Percentiles rank a stretch among this genome's conserved stretches.
Conservation (phyloP, 2,888 invertebrate species). For the Acanthosepion lycidas region DNA sequence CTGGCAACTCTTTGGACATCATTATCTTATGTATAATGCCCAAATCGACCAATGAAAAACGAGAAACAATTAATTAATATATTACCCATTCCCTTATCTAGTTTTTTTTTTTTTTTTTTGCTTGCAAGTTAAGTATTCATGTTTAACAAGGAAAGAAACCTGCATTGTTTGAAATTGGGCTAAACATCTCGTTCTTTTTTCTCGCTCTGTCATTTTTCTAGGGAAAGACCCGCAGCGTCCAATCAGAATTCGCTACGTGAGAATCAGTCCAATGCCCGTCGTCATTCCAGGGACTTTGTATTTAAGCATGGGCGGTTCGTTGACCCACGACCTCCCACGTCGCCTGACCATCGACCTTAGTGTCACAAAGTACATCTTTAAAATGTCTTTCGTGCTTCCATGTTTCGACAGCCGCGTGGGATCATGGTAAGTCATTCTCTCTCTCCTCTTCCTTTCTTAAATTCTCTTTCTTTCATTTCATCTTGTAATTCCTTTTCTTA, state of each 20-base stretch:
- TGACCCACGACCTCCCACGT: conserved; percentile 65
- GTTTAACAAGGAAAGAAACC: background rate
- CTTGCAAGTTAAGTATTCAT: background rate
- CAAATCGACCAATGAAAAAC: too few relatives aligned
- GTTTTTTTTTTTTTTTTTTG: too few relatives aligned
- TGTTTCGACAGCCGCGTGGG: conserved; percentile 67
- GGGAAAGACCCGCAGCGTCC: conserved; percentile 62
- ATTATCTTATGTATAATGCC: too few relatives aligned
- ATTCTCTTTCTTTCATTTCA: too few relatives aligned
- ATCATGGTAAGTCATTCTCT: conserved; percentile 66
- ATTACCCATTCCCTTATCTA: too few relatives aligned
- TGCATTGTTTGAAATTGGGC: background rate
- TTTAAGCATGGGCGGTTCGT: conserved; percentile 65
- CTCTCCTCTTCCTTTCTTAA: background rate
- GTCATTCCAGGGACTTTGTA: conserved; percentile 68
- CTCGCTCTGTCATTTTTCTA: conserved; percentile 52
- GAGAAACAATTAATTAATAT: too few relatives aligned
- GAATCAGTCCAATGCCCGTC: conserved; percentile 67
- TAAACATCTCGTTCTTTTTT: background rate
- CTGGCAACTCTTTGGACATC: too few relatives aligned
- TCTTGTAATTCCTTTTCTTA: background rate
- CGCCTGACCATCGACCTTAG: conserved; percentile 65
- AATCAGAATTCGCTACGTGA: conserved; percentile 61
- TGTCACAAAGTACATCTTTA: conserved; percentile 69
- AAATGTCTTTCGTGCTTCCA: conserved; percentile 68